Evolutionary conservation across 2,888 invertebrate genomes (phyloP), one percentile per base, ranked within the genome.

Genomic region (Dasypogon diadema): DNA sequence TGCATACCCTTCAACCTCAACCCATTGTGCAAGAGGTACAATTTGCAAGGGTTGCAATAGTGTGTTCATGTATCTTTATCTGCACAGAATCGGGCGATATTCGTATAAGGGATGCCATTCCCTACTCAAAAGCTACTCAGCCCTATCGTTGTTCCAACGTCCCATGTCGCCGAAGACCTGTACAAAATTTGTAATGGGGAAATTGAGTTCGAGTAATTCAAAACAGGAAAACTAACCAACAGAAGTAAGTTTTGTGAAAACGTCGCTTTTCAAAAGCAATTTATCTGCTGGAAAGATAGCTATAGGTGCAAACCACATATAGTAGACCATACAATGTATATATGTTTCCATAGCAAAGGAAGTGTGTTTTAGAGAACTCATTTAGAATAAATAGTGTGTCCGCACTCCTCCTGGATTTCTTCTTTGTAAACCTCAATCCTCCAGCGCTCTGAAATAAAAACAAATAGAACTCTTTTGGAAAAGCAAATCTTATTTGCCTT

Each of bases 201-300:
- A 54, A 70, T 70, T 30, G 70, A 70, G 70, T 70, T 70, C 54
- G 30, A 70, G 54, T 26, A 70, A 70, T 54, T 30, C 70, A 24
- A 46, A 16, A 51, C 70, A 34, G 6, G 30, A 46, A 54, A 54
- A 51, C 14, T 18, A 24, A 54, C 24, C 12, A 16, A 18, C 24
- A 56, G 14, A 26, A 4, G 8, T n/a, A 14, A 56, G 26, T 26
- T 26, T 30, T 51, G 54, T 30, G 21, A 54, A 70, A 70, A 70
- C 54, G 24, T 54, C 54, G 54, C 51, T 30, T 70, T 70, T 70
- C 54, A 51, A 54, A 22, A 48, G 54, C 34, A 54, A 51, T 54
- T 30, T 21, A 34, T 30, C 54, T 70, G 34, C 2, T 2, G 2
- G 16, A 12, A 18, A 54, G 8, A 6, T 21, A 21, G 21, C 37